These are phyloP conservation scores for Stenolophus ochropezus DNA, from an alignment of 2,888 invertebrate species.

Conservation along the genomic window DNA sequence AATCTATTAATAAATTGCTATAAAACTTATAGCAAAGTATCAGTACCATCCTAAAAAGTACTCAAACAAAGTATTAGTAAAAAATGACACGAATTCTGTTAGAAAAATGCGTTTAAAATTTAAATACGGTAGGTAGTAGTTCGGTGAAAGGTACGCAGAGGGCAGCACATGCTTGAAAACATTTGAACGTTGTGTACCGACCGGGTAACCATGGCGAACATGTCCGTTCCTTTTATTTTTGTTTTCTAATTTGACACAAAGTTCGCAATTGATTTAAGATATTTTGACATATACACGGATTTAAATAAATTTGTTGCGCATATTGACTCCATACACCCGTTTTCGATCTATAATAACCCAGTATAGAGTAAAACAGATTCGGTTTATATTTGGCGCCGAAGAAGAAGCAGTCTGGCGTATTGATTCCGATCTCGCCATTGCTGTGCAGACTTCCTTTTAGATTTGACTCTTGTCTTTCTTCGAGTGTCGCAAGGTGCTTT, in stretches of 20 bases:
- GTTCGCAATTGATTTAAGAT: constrained; percentile 23
- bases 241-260: constrained; percentile 40
- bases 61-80: not conserved
- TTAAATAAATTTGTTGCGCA: constrained; percentile 50
- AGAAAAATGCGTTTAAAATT: not conserved
- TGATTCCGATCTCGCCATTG: constrained; percentile 57
- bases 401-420: constrained; percentile 45
- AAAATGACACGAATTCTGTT: not conserved
- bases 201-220: constrained; percentile 24
- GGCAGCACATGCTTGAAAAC: not conserved
- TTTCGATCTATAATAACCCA: not conserved
- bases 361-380: not conserved
- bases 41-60: not conserved
- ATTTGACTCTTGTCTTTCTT: constrained; percentile 63
- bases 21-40: not conserved
- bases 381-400: constrained; percentile 50
- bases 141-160: too few relatives aligned
- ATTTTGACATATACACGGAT: constrained; percentile 55
- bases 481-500: constrained; percentile 72
- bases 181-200: not conserved
- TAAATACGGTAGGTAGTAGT: too few relatives aligned
- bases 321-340: not conserved
- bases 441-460: constrained; percentile 54
- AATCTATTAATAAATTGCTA: not conserved
- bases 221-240: constrained; percentile 40